Evolutionary conservation across 2,888 invertebrate species (phyloP).

Genomic region (Xanthia togata): DNA sequence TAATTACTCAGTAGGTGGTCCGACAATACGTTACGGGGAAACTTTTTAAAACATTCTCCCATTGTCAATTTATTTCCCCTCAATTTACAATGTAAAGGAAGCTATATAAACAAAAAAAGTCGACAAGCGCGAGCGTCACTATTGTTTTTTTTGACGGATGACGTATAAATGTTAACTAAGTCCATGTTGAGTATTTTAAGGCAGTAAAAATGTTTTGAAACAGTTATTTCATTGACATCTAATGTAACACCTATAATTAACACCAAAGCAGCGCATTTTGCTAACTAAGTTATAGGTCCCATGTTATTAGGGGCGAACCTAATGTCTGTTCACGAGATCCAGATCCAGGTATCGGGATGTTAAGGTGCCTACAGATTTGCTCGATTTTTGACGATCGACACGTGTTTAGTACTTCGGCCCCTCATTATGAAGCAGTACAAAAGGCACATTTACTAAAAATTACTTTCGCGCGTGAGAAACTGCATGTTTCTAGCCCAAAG

Average conservation of each 20-base stretch:
- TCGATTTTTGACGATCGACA: neutral
- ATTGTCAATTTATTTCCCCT: conserved; percentile 56
- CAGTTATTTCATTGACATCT: neutral
- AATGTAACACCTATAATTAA: neutral
- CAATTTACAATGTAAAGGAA: conserved; percentile 60
- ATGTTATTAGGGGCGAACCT: neutral
- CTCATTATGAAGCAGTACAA: neutral
- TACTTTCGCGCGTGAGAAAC: neutral
- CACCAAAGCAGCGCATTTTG: neutral
- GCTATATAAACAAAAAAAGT: conserved; percentile 53
- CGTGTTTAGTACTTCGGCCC: neutral
- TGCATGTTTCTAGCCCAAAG: neutral
- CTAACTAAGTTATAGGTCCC: neutral
- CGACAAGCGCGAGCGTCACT: conserved; percentile 22
- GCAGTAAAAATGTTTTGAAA: neutral
- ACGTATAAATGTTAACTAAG: neutral
- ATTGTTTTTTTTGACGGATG: neutral
- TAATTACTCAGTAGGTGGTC: conserved; percentile 55
- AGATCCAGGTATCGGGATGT: neutral
- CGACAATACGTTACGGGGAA: conserved; percentile 41
- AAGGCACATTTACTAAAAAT: neutral
- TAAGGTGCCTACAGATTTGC: neutral
- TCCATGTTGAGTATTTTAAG: neutral
- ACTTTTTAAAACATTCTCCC: conserved; percentile 53
- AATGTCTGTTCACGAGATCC: neutral